Evolutionary conservation across 2,113 vertebrate species (phyloP).

Genomic region (Periophthalmodon schlosseri): DNA sequence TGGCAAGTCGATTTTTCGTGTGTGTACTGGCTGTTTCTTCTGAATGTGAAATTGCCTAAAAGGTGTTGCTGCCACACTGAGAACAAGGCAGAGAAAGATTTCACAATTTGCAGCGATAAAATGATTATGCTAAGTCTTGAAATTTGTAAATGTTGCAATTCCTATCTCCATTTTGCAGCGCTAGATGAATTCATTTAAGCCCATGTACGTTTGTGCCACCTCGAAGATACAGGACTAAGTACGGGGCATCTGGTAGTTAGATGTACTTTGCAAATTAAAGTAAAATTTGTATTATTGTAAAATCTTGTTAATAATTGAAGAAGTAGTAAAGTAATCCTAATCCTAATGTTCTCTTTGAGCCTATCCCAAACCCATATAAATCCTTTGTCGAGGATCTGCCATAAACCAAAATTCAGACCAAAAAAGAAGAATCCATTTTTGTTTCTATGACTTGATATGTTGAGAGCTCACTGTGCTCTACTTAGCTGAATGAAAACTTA

Average conservation of each 20-base stretch:
- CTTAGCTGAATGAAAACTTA: conserved; percentile 6
- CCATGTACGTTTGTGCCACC: not conserved
- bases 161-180: not conserved
- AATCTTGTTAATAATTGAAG: too few relatives aligned
- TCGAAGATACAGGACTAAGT: not conserved
- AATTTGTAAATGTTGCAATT: not conserved
- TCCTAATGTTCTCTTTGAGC: not conserved
- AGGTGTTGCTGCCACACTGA: conserved; percentile 2
- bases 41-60: conserved; percentile 5
- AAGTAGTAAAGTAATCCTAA: too few relatives aligned
- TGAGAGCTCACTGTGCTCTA: not conserved
- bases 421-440: not conserved
- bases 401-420: not conserved
- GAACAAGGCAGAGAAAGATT: conserved; percentile 7
- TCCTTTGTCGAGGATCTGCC: not conserved
- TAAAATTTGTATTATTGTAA: not conserved
- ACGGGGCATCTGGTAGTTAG: not conserved
- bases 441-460: not conserved
- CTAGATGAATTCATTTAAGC: not conserved
- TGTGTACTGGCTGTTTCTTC: not conserved
- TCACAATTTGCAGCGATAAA: not conserved
- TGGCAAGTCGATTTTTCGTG: not conserved
- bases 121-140: not conserved
- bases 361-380: not conserved
- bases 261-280: not conserved